Base-by-base conservation (phyloP, 2,888 invertebrate genomes). In the Idaea aversata region DNA sequence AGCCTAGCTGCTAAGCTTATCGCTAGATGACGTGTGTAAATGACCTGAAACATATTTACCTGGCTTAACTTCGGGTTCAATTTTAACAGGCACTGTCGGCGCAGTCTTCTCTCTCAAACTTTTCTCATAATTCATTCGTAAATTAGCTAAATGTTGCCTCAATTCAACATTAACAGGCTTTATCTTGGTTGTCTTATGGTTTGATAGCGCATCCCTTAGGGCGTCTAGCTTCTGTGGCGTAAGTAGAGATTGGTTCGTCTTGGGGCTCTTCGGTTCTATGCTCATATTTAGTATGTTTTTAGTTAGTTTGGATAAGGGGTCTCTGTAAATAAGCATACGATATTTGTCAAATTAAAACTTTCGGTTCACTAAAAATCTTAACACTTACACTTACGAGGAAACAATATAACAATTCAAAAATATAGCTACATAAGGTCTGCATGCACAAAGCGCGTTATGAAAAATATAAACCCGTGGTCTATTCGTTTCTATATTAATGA, bases 221-320 rank as follows among this genome's bases (percentile, higher is more conserved):
- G 93, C 93, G 58, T 93, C 90, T 0, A 92, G 78, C 80, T 95
- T 95, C n/a, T 87, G 87, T 0, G 84, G 76, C 0, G 93, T 88
- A 1, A 94, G 81, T n/a, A 88, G 74, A 34, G 87, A 85, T 61
- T 91, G 88, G 64, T 88, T 86, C 13, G 86, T 72, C 63, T 88
- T 87, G 1, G 85, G 79, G 66, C 88, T 85, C 15, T 88, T 84
- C 5, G 93, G 85, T 66, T 94, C 92, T 25, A 93, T 84, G 72
- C 88, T 92, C 86, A 95, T 87, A 72, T 93, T 93, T 2, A 95
- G 83, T 13, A 88, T 93, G 83, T 88, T 93, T 77, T 87, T 94
- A 6, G 93, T 88, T 6, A 93, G 76, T 71, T 91, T 91, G 34
- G 91, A 88, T n/a, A 93, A 81, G 0, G 89, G 88, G 67, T 93